Evolutionary conservation across 2,797 vertebrate genomes (phyloP).

Genomic region (Lophius americanus): DNA sequence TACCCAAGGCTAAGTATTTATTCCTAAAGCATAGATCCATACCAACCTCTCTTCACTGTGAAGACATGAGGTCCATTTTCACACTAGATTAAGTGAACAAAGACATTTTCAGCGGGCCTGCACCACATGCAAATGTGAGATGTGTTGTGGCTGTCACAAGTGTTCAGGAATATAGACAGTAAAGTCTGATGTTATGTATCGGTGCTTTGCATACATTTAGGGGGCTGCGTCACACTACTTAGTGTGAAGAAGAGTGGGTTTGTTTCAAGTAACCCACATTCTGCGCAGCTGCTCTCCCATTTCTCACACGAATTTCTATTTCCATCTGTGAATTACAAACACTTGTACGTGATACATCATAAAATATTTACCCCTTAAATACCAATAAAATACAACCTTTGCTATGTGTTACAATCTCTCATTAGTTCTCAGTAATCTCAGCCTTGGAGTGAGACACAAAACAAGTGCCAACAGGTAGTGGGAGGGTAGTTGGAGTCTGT

Average conservation of each 20-base stretch:
- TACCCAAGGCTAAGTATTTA: conserved; percentile 23
- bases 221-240: conserved; percentile 26
- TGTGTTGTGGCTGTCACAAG: conserved; percentile 82
- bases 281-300: conserved; percentile 40
- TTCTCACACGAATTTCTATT: conserved; percentile 18
- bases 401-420: conserved; percentile 11
- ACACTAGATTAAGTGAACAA: conserved; percentile 84
- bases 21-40: conserved; percentile 28
- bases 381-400: conserved; percentile 1
- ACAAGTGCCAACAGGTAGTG: conserved; percentile 26
- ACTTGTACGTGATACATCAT: neutral
- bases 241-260: conserved; percentile 32
- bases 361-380: conserved; percentile 2
- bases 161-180: conserved; percentile 70
- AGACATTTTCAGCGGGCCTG: conserved; percentile 79
- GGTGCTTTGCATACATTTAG: conserved; percentile 80
- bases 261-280: conserved; percentile 22
- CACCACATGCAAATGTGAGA: conserved; percentile 73
- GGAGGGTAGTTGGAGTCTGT: conserved; percentile 30
- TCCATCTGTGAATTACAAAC: conserved; percentile 10
- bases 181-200: conserved; percentile 71
- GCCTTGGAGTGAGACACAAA: conserved; percentile 24
- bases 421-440: conserved; percentile 17
- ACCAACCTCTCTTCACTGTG: conserved; percentile 54
- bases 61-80: conserved; percentile 68